Conservation (phyloP, 2,888 invertebrate genomes). For the Caenorhabditis sulstoni region DNA sequence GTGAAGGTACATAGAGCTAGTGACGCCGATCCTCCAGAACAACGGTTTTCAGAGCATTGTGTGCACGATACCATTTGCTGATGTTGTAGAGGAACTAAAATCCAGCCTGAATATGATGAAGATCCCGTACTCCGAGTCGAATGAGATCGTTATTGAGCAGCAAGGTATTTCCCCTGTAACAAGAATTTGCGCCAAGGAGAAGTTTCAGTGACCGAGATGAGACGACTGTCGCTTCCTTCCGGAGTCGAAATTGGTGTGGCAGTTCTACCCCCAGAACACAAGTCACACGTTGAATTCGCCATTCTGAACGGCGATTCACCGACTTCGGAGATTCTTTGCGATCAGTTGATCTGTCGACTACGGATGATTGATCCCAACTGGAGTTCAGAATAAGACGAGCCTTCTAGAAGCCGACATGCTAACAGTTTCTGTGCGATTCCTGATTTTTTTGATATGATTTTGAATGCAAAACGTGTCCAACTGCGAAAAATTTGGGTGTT, state of each 20-base stretch:
- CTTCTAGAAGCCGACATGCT: not conserved
- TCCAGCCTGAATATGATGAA: constrained; percentile 59
- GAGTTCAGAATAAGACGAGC: constrained; percentile 40
- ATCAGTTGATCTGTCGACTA: constrained; percentile 62
- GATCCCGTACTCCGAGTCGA: constrained; percentile 63
- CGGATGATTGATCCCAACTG: constrained; percentile 63
- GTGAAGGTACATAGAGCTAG: constrained; percentile 38
- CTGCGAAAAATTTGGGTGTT: constrained; percentile 25
- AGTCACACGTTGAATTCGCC: constrained; percentile 69
- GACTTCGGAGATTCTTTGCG: constrained; percentile 64
- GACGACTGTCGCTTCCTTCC: constrained; percentile 63
- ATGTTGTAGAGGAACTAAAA: constrained; percentile 63
- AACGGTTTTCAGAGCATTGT: constrained; percentile 61
- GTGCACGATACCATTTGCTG: constrained; percentile 58
- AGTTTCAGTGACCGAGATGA: constrained; percentile 60
- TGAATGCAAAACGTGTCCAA: constrained; percentile 36
- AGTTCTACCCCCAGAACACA: constrained; percentile 64
- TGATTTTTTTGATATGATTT: constrained; percentile 35
- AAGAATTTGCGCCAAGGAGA: not conserved
- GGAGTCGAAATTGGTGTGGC: constrained; percentile 72
- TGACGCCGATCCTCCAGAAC: not conserved
- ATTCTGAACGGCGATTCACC: constrained; percentile 64
- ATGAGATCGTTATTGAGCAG: constrained; percentile 61
- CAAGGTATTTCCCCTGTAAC: constrained; percentile 45
- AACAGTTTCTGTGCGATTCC: constrained; percentile 13